Conservation (phyloP, 1,140 invertebrate species). For the Uloborus diversus region DNA sequence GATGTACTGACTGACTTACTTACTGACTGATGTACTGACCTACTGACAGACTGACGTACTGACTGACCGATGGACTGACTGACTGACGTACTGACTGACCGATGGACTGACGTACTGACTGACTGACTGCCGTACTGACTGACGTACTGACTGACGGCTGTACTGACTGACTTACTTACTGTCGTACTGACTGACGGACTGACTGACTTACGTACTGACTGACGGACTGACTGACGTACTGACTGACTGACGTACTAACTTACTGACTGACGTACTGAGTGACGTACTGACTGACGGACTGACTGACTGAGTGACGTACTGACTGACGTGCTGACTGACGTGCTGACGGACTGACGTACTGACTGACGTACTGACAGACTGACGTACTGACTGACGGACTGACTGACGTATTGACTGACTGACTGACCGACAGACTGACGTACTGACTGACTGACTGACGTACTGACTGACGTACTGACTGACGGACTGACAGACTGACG, state of each 20-base stretch:
- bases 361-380: neutral
- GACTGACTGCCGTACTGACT: neutral
- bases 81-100: neutral
- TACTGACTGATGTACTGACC: neutral
- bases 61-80: neutral
- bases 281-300: neutral
- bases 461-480: neutral
- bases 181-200: neutral
- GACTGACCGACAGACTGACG: neutral
- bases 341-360: neutral
- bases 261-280: neutral
- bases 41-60: neutral
- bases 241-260: neutral
- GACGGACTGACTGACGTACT: neutral
- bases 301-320: neutral
- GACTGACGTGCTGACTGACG: neutral
- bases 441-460: neutral
- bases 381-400: neutral
- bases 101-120: neutral
- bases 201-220: neutral
- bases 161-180: neutral
- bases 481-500: neutral
- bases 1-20: neutral
- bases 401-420: neutral
- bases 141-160: neutral